Conservation (phyloP, 1,140 invertebrate species). For the Ceratosolen fusciceps region DNA sequence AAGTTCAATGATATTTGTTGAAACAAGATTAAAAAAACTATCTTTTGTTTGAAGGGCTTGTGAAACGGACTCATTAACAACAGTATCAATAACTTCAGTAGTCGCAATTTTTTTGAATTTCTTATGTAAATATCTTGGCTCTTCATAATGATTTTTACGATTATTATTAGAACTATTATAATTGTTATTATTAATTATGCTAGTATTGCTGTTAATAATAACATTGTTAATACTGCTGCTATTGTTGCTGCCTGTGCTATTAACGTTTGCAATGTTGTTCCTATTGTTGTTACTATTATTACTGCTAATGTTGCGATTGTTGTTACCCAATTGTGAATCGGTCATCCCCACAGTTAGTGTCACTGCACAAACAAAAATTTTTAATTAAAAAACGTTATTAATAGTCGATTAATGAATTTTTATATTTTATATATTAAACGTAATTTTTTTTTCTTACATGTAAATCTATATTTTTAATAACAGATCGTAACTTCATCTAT, state of each 20-base stretch:
- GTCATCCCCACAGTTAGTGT: constrained; percentile 67
- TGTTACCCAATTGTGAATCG: constrained; percentile 68
- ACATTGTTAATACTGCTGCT: constrained; percentile 54
- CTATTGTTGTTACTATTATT: background rate
- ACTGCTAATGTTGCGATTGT: constrained; percentile 51
- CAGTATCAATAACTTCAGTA: constrained; percentile 65
- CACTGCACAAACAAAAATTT: constrained; percentile 60
- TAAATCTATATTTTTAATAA: background rate
- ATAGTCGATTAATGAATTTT: background rate
- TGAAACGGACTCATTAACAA: background rate
- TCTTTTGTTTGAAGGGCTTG: background rate
- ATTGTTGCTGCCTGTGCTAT: background rate
- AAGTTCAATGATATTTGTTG: background rate
- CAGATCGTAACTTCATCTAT: no score
- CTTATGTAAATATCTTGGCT: constrained; percentile 88
- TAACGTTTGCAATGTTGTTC: background rate
- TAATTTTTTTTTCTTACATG: no score
- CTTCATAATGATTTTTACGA: constrained; percentile 74
- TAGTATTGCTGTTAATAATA: constrained; percentile 42
- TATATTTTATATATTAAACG: no score
- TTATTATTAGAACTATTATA: constrained; percentile 54
- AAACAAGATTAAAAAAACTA: background rate
- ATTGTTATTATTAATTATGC: background rate
- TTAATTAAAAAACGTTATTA: background rate
- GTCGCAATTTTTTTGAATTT: constrained; percentile 90